A percentile compares a stretch with the other conserved stretches of the same genome.
phyloP scores from a whole-genome alignment of 2,797 vertebrate genomes.

The Eleutherodactylus coqui region DNA sequence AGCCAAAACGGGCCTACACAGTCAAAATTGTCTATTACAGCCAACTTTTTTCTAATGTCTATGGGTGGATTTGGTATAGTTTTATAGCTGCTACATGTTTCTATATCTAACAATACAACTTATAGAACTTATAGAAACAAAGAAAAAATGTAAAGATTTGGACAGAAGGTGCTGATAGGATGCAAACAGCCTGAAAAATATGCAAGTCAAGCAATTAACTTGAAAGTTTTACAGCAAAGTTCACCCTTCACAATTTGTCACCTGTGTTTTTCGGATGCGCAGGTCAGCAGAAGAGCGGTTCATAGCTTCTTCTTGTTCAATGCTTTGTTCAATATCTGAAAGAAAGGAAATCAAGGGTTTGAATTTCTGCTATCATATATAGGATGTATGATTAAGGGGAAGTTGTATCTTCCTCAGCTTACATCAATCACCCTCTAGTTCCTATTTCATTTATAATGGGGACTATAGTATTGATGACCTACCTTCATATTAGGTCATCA shows the following conservation, averaged over 20 bases:
- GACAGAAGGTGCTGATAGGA: neutral
- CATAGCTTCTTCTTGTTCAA: conserved; percentile 92
- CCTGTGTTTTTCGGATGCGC: conserved; percentile 97
- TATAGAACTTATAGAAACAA: neutral
- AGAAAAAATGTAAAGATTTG: neutral
- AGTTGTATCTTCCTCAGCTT: too few relatives aligned
- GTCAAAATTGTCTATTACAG: neutral
- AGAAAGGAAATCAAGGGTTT: neutral
- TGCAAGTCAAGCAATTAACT: too few relatives aligned
- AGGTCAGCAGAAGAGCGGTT: conserved; percentile 92
- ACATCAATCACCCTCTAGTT: too few relatives aligned
- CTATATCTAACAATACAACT: neutral
- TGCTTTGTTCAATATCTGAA: conserved; percentile 91
- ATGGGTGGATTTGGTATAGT: neutral
- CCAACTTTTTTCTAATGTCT: too few relatives aligned
- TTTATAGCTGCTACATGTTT: neutral
- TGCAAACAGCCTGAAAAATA: too few relatives aligned
- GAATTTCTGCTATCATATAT: neutral
- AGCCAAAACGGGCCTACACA: neutral
- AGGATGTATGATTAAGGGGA: too few relatives aligned
- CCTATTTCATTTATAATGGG: too few relatives aligned
- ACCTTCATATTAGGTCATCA: too few relatives aligned
- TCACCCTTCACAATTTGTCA: conserved; percentile 65
- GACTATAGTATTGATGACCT: too few relatives aligned
- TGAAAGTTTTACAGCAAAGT: too few relatives aligned